A percentile compares a stretch with the other conserved stretches of the same genome.
Conservation (phyloP, 2,113 vertebrate genomes). For the Stomatorhinus ivindoensis region DNA sequence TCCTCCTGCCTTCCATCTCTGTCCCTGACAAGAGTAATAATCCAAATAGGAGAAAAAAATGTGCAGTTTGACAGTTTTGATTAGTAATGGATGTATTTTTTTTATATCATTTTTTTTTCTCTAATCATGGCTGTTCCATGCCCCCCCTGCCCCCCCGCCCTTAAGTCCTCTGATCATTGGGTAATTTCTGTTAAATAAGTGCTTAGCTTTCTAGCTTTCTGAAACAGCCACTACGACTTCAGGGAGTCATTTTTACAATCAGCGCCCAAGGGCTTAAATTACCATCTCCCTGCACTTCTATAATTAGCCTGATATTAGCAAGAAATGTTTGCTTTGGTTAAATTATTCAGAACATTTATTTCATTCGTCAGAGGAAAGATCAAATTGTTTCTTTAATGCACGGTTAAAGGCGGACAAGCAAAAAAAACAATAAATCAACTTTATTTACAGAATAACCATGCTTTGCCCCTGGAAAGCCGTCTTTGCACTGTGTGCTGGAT, state of each 20-base stretch:
- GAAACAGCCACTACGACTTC: conserved; percentile 17
- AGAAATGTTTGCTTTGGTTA: conserved; percentile 71
- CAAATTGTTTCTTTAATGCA: conserved; percentile 52
- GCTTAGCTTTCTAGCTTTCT: conserved; percentile 20
- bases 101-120: not conserved
- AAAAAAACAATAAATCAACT: not conserved
- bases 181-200: conserved; percentile 23
- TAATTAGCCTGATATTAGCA: conserved; percentile 68
- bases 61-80: not conserved
- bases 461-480: not conserved
- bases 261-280: conserved; percentile 52
- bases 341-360: conserved; percentile 75
- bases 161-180: conserved; percentile 14
- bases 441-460: not conserved
- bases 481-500: not conserved
- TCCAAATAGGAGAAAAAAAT: not conserved
- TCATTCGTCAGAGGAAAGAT: conserved; percentile 73
- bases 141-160: not conserved
- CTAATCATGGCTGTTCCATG: not conserved
- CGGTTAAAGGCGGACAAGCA: conserved; percentile 1
- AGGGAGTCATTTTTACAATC: conserved; percentile 50
- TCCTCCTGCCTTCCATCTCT: too few species aligned
- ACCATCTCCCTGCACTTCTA: conserved; percentile 53
- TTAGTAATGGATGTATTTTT: conserved; percentile 7
- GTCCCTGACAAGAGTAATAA: not conserved